phyloP scores from a whole-genome alignment of 2,113 vertebrate genomes.

The Prionailurus viverrinus region DNA sequence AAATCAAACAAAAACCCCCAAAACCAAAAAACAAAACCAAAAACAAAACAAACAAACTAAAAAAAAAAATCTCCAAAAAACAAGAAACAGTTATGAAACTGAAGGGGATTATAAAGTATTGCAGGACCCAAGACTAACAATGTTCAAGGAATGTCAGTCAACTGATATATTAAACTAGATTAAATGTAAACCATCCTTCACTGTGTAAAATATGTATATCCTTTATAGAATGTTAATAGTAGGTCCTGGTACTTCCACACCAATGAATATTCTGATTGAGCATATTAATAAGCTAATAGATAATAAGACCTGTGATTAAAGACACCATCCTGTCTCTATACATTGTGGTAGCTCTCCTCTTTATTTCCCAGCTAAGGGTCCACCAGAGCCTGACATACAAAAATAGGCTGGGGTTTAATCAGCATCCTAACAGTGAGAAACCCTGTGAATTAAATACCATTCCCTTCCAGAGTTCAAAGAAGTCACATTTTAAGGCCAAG shows the following conservation, averaged over 20 bases:
- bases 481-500: conserved; percentile 56
- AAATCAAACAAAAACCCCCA: not conserved
- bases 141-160: not conserved
- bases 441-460: conserved; percentile 52
- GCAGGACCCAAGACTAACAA: not conserved
- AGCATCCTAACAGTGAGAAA: not conserved
- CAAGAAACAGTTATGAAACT: not conserved
- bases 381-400: not conserved
- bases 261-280: not conserved
- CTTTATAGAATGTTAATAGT: not conserved
- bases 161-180: not conserved
- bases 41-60: not conserved
- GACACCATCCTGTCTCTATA: not conserved
- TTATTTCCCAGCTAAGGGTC: not conserved
- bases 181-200: not conserved
- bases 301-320: not conserved
- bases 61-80: not conserved
- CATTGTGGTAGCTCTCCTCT: not conserved
- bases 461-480: conserved; percentile 61
- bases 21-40: not conserved
- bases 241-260: not conserved
- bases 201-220: not conserved
- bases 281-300: conserved; percentile 2
- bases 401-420: conserved; percentile 53
- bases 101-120: not conserved